Evolutionary conservation across 2,888 invertebrate species (phyloP).

Genomic region (Pseudococcus longispinus): DNA sequence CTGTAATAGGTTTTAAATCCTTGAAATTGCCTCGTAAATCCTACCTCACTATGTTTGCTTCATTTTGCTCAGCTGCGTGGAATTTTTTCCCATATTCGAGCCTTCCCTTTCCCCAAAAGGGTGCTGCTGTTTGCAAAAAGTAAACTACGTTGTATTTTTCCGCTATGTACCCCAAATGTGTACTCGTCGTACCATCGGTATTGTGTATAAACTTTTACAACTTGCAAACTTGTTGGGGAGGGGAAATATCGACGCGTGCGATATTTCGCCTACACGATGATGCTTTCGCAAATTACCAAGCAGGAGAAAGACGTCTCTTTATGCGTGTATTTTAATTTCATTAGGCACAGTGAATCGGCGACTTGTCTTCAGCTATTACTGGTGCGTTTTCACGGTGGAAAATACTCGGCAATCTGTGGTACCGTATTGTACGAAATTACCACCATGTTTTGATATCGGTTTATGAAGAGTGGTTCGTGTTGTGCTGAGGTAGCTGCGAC

Average conservation of each 20-base stretch:
- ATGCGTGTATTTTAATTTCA: neutral
- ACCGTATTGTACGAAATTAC: neutral
- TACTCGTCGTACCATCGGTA: neutral
- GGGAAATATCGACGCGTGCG: neutral
- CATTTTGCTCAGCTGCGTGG: neutral
- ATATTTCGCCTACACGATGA: neutral
- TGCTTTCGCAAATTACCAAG: neutral
- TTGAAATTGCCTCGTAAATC: conserved; percentile 31
- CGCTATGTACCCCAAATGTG: neutral
- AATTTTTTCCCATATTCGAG: neutral
- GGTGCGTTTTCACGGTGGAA: neutral
- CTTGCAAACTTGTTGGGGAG: conserved; percentile 24
- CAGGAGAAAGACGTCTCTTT: neutral
- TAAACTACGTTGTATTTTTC: neutral
- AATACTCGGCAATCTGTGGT: neutral
- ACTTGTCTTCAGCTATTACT: no score
- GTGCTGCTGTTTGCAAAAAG: neutral
- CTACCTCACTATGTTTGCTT: neutral
- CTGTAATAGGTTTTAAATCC: conserved; percentile 19
- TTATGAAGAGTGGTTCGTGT: neutral
- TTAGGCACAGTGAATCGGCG: neutral
- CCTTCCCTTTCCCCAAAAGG: neutral
- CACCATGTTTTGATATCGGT: neutral
- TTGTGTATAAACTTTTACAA: conserved; percentile 29
- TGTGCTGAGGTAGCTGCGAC: neutral